A percentile compares a stretch with the other conserved stretches of the same genome.
Conservation (phyloP, 2,113 vertebrate species). For the Spheniscus mendiculus region DNA sequence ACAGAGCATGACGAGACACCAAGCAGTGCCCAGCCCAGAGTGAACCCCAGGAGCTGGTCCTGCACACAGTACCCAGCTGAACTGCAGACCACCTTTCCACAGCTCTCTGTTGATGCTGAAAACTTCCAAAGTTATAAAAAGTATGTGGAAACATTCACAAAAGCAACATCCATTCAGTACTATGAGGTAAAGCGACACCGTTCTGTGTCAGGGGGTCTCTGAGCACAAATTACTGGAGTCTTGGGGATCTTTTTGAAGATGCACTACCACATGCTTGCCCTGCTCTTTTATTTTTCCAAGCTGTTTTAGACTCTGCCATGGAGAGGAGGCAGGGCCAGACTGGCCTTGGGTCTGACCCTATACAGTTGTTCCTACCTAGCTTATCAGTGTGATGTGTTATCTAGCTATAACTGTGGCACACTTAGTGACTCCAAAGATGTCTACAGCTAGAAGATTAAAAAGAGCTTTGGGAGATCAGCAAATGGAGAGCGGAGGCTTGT, state of each 20-base stretch:
- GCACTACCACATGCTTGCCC: not conserved
- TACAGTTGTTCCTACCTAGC: not conserved
- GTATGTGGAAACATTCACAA: fast-evolving
- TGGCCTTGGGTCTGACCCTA: not conserved
- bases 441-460: not conserved
- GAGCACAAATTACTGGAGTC: not conserved
- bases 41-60: not conserved
- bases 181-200: not conserved
- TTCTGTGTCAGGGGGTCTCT: not conserved
- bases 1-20: not conserved
- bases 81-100: not conserved
- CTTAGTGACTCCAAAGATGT: not conserved
- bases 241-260: not conserved
- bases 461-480: not conserved
- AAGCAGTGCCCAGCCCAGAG: not conserved
- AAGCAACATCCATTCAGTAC: fast-evolving
- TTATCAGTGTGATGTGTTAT: not conserved
- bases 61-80: too few species aligned
- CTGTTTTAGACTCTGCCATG: not conserved
- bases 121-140: not conserved
- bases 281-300: not conserved
- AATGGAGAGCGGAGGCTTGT: not conserved
- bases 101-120: not conserved
- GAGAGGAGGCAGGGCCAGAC: not conserved
- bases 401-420: fast-evolving